Percentiles rank a stretch among this genome's conserved stretches.
phyloP scores from a whole-genome alignment of 2,113 vertebrate species.

The Trogon melanurus region DNA sequence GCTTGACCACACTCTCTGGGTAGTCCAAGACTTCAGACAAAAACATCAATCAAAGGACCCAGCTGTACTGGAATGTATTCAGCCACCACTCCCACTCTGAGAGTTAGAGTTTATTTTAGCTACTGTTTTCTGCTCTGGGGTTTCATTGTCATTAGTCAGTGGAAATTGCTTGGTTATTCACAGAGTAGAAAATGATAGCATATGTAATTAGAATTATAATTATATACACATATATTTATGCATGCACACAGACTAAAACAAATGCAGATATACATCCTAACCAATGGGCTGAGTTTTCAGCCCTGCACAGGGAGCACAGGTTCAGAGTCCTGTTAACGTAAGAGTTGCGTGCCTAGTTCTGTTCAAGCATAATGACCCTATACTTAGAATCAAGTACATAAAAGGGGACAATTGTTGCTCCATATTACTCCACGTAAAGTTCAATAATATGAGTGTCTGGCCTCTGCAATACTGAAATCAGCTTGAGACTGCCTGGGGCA shows the following conservation, averaged over 20 bases:
- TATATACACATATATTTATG: neutral
- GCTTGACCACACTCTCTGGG: conserved; percentile 24
- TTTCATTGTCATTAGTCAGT: conserved; percentile 22
- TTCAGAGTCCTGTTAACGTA: neutral
- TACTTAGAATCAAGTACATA: neutral
- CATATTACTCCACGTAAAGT: neutral
- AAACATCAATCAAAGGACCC: conserved; percentile 44
- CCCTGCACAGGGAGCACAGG: neutral
- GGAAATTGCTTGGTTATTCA: conserved; percentile 24
- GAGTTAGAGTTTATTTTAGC: conserved; percentile 46
- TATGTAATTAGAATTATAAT: neutral
- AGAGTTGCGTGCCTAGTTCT: neutral
- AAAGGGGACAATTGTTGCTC: neutral
- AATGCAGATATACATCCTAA: neutral
- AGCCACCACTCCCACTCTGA: neutral
- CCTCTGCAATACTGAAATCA: neutral
- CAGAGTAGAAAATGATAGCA: conserved; percentile 3
- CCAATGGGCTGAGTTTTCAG: neutral
- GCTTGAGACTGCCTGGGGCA: neutral
- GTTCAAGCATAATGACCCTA: neutral
- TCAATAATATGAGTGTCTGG: neutral
- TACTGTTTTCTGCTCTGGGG: conserved; percentile 29
- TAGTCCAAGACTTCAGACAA: conserved; percentile 19
- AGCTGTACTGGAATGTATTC: conserved; percentile 33
- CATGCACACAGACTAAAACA: neutral